phyloP scores from a whole-genome alignment of 2,888 invertebrate species.

The Plagiodera versicolora region DNA sequence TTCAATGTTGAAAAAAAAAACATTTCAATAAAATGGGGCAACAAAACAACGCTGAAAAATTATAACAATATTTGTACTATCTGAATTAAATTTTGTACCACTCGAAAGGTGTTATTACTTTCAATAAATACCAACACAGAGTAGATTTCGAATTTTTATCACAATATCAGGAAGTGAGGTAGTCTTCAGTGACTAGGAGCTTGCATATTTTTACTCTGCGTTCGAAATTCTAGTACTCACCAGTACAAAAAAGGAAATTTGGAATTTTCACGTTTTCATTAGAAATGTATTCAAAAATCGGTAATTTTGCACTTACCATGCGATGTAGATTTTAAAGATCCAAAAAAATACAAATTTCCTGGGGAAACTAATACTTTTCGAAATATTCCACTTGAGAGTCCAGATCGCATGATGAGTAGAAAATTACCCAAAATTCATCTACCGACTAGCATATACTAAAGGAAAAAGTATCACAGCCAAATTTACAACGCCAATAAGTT shows the following conservation, averaged over 20 bases:
- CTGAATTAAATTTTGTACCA: conserved; percentile 10
- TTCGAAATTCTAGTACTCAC: conserved; percentile 29
- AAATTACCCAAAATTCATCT: conserved; percentile 22
- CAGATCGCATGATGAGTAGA: no score
- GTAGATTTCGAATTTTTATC: conserved; percentile 28
- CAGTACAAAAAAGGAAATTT: conserved; percentile 13
- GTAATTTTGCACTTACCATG: no score
- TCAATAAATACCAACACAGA: background rate
- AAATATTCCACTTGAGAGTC: no score
- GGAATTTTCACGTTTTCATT: conserved; percentile 13
- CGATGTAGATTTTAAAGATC: no score
- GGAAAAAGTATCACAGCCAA: conserved; percentile 39
- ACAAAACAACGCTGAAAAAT: background rate
- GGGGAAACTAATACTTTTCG: no score
- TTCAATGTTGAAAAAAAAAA: background rate
- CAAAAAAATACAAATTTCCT: no score
- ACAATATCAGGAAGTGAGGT: conserved; percentile 38
- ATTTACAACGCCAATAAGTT: conserved; percentile 31
- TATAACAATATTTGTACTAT: conserved; percentile 15
- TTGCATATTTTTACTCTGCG: conserved; percentile 3
- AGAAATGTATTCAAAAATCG: conserved; percentile 16
- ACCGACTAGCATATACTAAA: conserved; percentile 27
- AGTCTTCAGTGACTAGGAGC: conserved; percentile 37
- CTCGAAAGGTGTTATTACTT: conserved; percentile 3
- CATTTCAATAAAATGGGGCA: background rate